A percentile compares a stretch with the other conserved stretches of the same genome.
Evolutionary conservation across 1,140 invertebrate genomes (phyloP).

Genomic region (Brachionus calyciflorus): DNA sequence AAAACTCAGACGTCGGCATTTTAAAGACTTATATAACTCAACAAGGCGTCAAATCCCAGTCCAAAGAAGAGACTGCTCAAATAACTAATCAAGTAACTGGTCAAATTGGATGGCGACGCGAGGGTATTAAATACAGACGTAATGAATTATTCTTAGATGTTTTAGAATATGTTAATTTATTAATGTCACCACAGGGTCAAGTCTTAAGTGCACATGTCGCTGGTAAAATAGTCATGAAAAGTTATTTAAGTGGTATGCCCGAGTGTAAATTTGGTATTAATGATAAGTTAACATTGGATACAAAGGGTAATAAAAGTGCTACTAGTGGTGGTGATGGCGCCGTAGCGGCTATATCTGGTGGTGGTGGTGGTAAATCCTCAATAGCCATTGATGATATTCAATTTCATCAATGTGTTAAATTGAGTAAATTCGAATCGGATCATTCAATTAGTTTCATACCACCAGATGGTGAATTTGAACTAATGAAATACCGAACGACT

Average conservation of each 20-base stretch:
- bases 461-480: constrained; percentile 98
- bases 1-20: constrained; percentile 98
- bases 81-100: constrained; percentile 99
- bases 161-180: constrained; percentile 94
- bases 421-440: constrained; percentile 99
- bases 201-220: constrained; percentile 97
- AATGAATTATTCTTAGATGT: constrained; percentile 99
- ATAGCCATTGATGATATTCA: constrained; percentile 99
- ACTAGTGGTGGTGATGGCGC: constrained; percentile 52
- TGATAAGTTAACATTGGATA: constrained; percentile 98
- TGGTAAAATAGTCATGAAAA: constrained; percentile 99
- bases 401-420: constrained; percentile 99
- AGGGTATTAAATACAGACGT: constrained; percentile 96
- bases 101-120: constrained; percentile 98
- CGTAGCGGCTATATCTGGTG: neutral
- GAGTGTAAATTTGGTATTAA: constrained; percentile 99
- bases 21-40: constrained; percentile 99
- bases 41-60: constrained; percentile 92
- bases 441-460: constrained; percentile 99
- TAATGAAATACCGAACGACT: constrained; percentile 77
- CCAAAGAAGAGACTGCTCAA: constrained; percentile 98
- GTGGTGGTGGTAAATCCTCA: constrained; percentile 60
- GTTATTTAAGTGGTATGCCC: constrained; percentile 98
- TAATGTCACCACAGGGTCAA: constrained; percentile 99
- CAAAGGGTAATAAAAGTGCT: constrained; percentile 72